Base-by-base conservation (phyloP, 2,797 vertebrate genomes). In the Enoplosus armatus region DNA sequence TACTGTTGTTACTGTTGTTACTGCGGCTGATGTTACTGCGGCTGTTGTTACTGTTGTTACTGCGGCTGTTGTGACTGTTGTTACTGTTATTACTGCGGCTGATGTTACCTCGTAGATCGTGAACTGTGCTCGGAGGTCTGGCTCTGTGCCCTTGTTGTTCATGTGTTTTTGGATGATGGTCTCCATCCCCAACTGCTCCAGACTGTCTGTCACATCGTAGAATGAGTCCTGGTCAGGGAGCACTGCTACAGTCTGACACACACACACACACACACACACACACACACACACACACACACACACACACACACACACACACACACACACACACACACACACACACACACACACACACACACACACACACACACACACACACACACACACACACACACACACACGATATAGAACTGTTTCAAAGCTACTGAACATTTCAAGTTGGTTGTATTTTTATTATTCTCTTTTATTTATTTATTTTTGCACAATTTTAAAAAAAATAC, bases 211-310 rank as follows among this genome's bases (percentile, higher is more conserved):
- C 88, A 98, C 85, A 0, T 99, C 98, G 0, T 99, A 99, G 95
- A 99, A 99, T 0, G 97, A 97, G 91, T 99, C 98, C 93, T 99
- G 98, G 78, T 99, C 98, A 0, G 97, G 98, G 37, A 99, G 96
- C 0, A 93, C 97, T 0, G 94, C 95, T 74, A 99, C 93, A 0
- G 95, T 97, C 98, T 99, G 90, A 45, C 33, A 55, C 55, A 51
- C 50, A 43, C n/a, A 62, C 16, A 75, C 9, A 82, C 63, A 80
- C 26, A 72, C 10, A 77, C 9, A 70, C 22, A 71, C 6, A 58
- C 31, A 56, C 5, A 11, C 15, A 22, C 5, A 54, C 12, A 45
- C 14, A 67, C 7, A 59, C 8, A 74, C 2, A 8, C n/a, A 24
- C 8, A 11, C 50, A 11, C 54, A 76, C 8, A 69, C 20, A 70